Evolutionary conservation across 2,888 invertebrate species (phyloP), one percentile per base, ranked within the genome.

Genomic region (Pollenia amentaria): DNA sequence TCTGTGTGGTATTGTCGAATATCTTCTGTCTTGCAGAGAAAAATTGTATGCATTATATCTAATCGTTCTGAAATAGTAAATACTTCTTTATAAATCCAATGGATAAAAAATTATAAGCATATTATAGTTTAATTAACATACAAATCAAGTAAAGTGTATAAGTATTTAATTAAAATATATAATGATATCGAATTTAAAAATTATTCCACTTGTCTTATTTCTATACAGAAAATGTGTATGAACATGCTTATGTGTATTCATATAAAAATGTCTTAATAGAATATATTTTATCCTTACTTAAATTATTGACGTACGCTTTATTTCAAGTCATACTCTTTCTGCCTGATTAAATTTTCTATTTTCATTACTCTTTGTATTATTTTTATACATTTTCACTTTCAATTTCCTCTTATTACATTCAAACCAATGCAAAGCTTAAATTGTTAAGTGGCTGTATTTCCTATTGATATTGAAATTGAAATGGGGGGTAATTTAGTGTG

Each of bases 291-390:
- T 16, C 48, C 29, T 46, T 44, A 12, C 18, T 60, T 60, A 57
- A 18, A 11, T 16, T 60, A 69, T 70, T 79, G 53, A 21, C 42
- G 60, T 42, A 42, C 38, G 60, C 51, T 67, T 21, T 55, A 46
- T 69, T 78, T 57, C 14, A 55, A 29, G 38, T 62, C 38, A 55
- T 57, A 80, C 53, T 12, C 16, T 82, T 75, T 82, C 38, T 75
- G 82, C 64, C 29, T 86, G 82, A 82, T 79, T 82, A 69, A 62
- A 64, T 73, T 75, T 69, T 85, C 53, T 40, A 16, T 73, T 85
- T 78, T 51, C 40, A 67, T 73, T 78, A 60, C 29, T 65, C 14
- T 57, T 48, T 70, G 12, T 16, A 57, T 40, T 16, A 57, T 40
- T 75, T 69, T 21, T n/a, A 21, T 44, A 44, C 10, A 44, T 62